These are phyloP conservation scores for Tiliqua scincoides DNA, from an alignment of 2,113 vertebrate genomes.

Conservation along the genomic window DNA sequence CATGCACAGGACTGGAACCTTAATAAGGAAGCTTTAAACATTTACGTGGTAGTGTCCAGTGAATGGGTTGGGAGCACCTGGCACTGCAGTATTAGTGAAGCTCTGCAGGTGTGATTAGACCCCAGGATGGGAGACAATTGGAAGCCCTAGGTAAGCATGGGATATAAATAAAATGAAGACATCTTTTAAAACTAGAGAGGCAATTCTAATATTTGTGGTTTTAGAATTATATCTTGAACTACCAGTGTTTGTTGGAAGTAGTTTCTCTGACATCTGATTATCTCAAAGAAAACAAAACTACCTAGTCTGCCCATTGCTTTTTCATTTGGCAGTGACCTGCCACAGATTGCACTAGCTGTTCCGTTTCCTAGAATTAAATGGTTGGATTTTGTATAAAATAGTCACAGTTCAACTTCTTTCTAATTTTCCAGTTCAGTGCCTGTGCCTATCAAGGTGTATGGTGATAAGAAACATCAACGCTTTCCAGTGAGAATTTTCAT, in stretches of 20 bases:
- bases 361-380: not conserved
- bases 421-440: slow-evolving; percentile 13
- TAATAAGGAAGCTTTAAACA: not conserved
- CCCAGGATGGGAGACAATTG: not conserved
- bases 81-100: not conserved
- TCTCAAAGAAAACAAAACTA: not conserved
- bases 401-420: slow-evolving; percentile 4
- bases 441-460: not conserved
- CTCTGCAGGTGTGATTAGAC: not conserved
- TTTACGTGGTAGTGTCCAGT: not conserved
- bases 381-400: not conserved
- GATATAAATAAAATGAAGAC: not conserved
- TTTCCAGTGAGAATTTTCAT: not conserved
- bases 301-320: not conserved
- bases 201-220: not conserved
- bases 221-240: not conserved
- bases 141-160: too few species aligned
- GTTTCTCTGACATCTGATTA: not conserved
- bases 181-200: not conserved
- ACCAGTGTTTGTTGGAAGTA: too few species aligned
- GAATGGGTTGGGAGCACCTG: not conserved
- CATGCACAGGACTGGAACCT: too few species aligned
- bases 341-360: not conserved
- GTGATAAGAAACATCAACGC: not conserved
- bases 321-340: not conserved